Evolutionary conservation across 1,140 invertebrate species (phyloP), one percentile per base, ranked within the genome.

Genomic region (Sarcophaga peregrina): DNA sequence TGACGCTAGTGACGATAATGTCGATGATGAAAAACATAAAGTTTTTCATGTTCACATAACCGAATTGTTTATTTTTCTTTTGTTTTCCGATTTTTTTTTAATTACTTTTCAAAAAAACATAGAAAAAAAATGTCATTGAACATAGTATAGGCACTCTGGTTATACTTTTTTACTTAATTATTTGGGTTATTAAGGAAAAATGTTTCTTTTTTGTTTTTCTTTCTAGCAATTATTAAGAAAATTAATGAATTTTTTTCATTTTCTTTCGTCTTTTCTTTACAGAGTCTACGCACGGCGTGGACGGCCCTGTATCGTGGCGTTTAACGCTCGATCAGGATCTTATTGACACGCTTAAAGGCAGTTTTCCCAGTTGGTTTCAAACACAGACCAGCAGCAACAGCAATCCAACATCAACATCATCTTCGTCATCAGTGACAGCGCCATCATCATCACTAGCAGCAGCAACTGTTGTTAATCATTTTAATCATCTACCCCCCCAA

Each of bases 281-380:
- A 96, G 95, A 96, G 93, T 95, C 94, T 92, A 94, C 94, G 92
- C 94, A 95, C 92, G 94, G 94, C 92, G 94, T 94, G 91, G 94
- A 93, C 91, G 94, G 93, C 90, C 95, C 94, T 91, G 93, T 94
- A 86, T 96, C 96, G 93, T 97, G 96, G 96, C 95, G 95, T 91
- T 95, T 97, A 87, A 95, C 96, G 91, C 93, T 97, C 90, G 96
- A 97, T 92, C 94, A 95, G 91, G 96, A 97, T 92, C 93, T 97
- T 86, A 93, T 97, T 87, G 95, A 97, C 90, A 97, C 96, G 85
- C 95, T 97, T 87, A 95, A 95, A 87, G 94, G 95, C 84, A 96
- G 97, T 89, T 97, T 97, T 91, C 96, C 96, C 83, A 95, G 96
- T 93, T 97, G 96, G 96, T 97, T 97, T 92, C 95, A 94, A 91